These are phyloP conservation scores for Habrosyne pyritoides DNA, from an alignment of 2,888 invertebrate species.

Conservation along the genomic window DNA sequence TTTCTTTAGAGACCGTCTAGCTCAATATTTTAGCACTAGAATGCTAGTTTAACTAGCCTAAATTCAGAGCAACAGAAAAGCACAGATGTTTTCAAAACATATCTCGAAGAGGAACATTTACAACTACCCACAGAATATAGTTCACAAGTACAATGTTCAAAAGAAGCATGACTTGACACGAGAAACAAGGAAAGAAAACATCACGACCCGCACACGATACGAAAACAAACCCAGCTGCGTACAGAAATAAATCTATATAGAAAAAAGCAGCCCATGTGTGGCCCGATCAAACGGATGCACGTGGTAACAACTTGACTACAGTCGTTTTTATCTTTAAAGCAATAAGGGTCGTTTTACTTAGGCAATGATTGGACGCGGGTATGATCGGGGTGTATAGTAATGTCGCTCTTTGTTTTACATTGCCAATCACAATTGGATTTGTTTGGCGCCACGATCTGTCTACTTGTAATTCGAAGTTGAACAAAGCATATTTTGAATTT, in stretches of 20 bases:
- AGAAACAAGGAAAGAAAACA: conserved; percentile 25
- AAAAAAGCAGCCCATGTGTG: conserved; percentile 47
- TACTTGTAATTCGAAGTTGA: background rate
- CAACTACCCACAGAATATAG: background rate
- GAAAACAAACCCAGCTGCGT: conserved; percentile 61
- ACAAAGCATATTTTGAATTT: background rate
- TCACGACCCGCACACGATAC: conserved; percentile 46
- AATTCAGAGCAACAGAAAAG: background rate
- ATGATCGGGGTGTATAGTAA: background rate
- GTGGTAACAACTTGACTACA: conserved; percentile 12
- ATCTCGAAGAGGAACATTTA: background rate
- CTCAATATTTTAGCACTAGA: too few relatives aligned
- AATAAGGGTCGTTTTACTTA: background rate
- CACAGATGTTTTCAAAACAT: background rate
- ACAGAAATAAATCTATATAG: conserved; percentile 48
- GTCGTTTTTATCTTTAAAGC: background rate
- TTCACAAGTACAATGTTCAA: conserved; percentile 15
- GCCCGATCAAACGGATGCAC: conserved; percentile 30
- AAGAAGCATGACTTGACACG: conserved; percentile 14
- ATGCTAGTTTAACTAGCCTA: background rate
- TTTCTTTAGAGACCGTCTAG: too few relatives aligned
- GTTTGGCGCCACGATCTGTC: background rate
- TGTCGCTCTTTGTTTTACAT: background rate
- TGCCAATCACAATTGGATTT: conserved; percentile 14
- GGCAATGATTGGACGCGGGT: background rate